Base-by-base conservation (phyloP, 2,888 invertebrate genomes). In the Cephus pygmeus region DNA sequence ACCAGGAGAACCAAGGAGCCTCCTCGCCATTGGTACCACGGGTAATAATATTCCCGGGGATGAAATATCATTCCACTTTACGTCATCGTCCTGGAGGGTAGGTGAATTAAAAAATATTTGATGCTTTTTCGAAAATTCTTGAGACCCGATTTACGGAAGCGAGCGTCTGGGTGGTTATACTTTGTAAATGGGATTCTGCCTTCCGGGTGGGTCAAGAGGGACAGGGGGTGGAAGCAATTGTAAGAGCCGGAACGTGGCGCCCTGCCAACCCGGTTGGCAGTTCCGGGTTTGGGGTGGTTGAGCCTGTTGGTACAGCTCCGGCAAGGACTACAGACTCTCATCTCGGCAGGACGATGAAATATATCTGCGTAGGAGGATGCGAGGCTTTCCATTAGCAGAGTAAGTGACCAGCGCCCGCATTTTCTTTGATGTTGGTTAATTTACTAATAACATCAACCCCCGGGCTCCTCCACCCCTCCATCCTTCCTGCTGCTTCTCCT, bases 361-460 rank as follows among this genome's bases (percentile, higher is more conserved):
- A 34, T 71, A 71, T 71, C 36, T 40, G 69, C 77, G 81, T 80
- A 79, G 80, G 81, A 83, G 82, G 87, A 85, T 85, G 84, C 85
- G n/a, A 79, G 80, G 86, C 84, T 87, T 87, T 88, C 88, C 88
- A 89, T 89, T 88, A 90, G 87, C 84, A 83, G 87, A 89, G 88
- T 89, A 87, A 89, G 89, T 89, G 90, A 90, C 88, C 89, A 87
- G 81, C 86, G 87, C 86, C 82, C 85, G 86, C 86, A 86, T 89
- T 90, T 91, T 91, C 91, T 91, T 91, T 91, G 91, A 91, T 91
- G 91, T 91, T 89, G 87, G 90, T 91, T 91, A 91, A 91, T 91
- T 91, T 91, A 88, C 91, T 91, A 91, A 91, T 91, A 91, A 91
- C 91, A 87, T 90, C 87, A 87, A 76, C 78, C 79, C 23, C 34